Percentiles rank a stretch among this genome's conserved stretches.
phyloP scores from a whole-genome alignment of 2,113 vertebrate genomes.

The Glaucidium brasilianum region DNA sequence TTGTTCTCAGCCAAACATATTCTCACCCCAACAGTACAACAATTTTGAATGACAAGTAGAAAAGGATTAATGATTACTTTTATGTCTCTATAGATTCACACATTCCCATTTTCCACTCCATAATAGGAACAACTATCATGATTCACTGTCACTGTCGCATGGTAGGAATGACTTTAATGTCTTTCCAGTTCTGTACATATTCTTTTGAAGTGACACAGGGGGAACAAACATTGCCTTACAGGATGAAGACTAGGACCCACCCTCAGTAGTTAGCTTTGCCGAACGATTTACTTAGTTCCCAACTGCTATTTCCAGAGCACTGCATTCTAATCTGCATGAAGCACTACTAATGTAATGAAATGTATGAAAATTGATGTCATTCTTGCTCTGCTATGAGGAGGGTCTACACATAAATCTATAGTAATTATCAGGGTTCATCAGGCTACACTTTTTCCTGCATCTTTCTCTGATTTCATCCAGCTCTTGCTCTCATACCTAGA shows the following conservation, averaged over 20 bases:
- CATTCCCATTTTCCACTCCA: not conserved
- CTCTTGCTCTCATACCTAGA: not conserved
- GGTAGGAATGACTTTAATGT: not conserved
- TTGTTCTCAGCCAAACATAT: slow-evolving; percentile 52
- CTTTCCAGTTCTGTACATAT: not conserved
- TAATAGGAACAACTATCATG: not conserved
- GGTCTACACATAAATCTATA: not conserved
- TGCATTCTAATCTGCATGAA: not conserved
- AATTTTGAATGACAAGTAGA: slow-evolving; percentile 52
- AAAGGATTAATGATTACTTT: slow-evolving; percentile 50
- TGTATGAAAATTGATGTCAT: not conserved
- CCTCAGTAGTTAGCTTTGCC: not conserved
- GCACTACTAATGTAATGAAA: not conserved
- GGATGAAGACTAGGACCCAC: not conserved
- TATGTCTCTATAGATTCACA: slow-evolving; percentile 21
- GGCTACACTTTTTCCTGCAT: not conserved
- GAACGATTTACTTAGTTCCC: not conserved
- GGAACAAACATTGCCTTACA: not conserved
- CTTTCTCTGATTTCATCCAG: not conserved
- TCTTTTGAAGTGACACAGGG: not conserved
- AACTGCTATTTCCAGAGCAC: not conserved
- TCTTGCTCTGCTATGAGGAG: not conserved
- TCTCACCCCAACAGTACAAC: slow-evolving; percentile 37
- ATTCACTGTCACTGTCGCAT: not conserved
- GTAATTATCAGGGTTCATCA: not conserved